Evolutionary conservation across 1,140 invertebrate genomes (phyloP).

Genomic region (Musca vetustissima): DNA sequence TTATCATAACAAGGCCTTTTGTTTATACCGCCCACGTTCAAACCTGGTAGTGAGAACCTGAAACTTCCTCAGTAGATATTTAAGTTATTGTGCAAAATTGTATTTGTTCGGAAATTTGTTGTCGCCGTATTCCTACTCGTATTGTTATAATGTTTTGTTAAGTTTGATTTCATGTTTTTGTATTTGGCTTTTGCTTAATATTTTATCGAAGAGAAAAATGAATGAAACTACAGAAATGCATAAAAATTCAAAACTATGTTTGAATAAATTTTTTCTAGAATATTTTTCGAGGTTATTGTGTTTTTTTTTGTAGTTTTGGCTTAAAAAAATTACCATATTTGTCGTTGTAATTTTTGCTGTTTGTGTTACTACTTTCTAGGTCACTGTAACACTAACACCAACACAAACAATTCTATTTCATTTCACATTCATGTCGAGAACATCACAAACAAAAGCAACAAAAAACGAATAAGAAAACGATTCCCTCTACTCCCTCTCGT

Average conservation of each 20-base stretch:
- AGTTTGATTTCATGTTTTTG: too few relatives aligned
- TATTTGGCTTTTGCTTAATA: too few relatives aligned
- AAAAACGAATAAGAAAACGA: too few relatives aligned
- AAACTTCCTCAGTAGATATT: not conserved
- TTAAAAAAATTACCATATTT: not conserved
- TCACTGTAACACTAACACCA: conserved; percentile 14
- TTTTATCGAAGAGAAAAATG: too few relatives aligned
- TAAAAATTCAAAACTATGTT: too few relatives aligned
- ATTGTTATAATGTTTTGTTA: too few relatives aligned
- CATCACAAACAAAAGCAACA: too few relatives aligned
- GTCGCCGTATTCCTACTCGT: not conserved
- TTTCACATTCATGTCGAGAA: not conserved
- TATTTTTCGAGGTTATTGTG: too few relatives aligned
- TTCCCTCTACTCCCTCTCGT: too few relatives aligned
- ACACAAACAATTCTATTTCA: conserved; percentile 1
- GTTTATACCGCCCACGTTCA: conserved; percentile 8
- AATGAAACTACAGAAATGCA: too few relatives aligned
- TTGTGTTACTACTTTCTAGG: conserved; percentile 1
- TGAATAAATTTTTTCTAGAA: too few relatives aligned
- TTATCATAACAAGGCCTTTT: conserved; percentile 10
- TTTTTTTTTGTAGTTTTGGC: too few relatives aligned
- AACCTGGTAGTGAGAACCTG: conserved; percentile 8
- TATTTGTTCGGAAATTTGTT: not conserved
- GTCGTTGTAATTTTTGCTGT: conserved; percentile 15
- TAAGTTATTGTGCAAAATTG: not conserved